Base-by-base conservation (phyloP, 2,888 invertebrate genomes). In the Cephus pygmeus region DNA sequence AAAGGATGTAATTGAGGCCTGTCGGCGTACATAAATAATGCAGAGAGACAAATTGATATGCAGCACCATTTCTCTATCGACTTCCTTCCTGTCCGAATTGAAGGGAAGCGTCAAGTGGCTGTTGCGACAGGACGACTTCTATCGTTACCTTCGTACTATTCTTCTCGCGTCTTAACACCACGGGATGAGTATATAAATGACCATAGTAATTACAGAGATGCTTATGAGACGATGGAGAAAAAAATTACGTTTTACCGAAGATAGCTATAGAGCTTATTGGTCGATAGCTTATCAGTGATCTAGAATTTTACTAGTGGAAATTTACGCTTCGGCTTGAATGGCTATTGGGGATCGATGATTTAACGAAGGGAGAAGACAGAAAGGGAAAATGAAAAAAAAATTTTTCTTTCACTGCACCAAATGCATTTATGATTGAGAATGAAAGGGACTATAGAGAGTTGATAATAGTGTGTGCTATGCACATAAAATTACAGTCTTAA, bases 71-170 rank as follows among this genome's bases (percentile, higher is more conserved):
- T 84, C 85, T 84, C 85, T 85, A 86, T 87, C 87, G 85, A 85
- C 88, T 89, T 89, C 88, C 89, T 90, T 89, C 88, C 89, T 87
- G 86, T 83, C 78, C 77, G 81, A 83, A 83, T 84, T 80, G 82
- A 84, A 85, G 81, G 85, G 82, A 86, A 82, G 78, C 81, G 81
- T 56, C 56, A 9, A 56, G 56, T 56, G 56, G 23, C 56, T 56
- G 9, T 56, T 56, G 56, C 56, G 23, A 56, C 56, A 56, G 56
- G 23, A 23, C 56, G 9, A 23, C 23, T 23, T 56, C 23, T 56
- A 23, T 56, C 56, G 56, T 56, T 56, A 56, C 23, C 9, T 56
- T 56, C 23, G 56, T 56, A 56, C 9, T 56, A 56, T 56, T 56
- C 56, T 23, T 56, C 56, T 23, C 23, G 56, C 56, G 56, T 23